A percentile compares a stretch with the other conserved stretches of the same genome.
Conservation (phyloP, 2,113 vertebrate species). For the Trachemys scripta region DNA sequence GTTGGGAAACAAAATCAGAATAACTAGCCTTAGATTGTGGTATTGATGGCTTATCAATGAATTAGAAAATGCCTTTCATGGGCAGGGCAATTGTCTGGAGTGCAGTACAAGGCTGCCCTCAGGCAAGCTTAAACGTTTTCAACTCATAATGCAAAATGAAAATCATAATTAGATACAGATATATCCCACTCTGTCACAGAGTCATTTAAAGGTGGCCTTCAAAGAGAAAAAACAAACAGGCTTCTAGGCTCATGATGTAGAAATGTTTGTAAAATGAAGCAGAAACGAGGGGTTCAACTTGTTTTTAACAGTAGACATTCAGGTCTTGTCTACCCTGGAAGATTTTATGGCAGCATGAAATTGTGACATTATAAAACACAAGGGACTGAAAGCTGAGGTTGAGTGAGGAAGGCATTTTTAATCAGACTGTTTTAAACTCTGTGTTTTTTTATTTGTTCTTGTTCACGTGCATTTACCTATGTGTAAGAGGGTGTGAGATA, state of each 20-base stretch:
- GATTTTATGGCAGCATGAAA: fast-evolving
- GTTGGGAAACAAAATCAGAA: neutral
- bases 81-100: fast-evolving
- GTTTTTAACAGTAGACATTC: fast-evolving
- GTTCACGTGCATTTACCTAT: neutral
- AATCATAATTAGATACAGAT: fast-evolving
- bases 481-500: neutral
- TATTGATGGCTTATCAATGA: neutral
- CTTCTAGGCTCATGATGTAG: fast-evolving
- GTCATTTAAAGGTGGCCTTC: fast-evolving
- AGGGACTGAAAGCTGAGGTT: fast-evolving
- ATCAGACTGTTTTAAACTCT: fast-evolving
- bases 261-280: neutral
- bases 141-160: neutral
- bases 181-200: neutral
- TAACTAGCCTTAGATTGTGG: fast-evolving
- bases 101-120: fast-evolving
- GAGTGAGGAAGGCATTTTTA: neutral
- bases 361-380: fast-evolving
- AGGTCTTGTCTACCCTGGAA: no score
- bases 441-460: neutral
- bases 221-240: no score
- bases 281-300: neutral
- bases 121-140: neutral
- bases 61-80: neutral